These are phyloP conservation scores for Napeogenes inachia DNA, from an alignment of 2,888 invertebrate genomes.

Conservation along the genomic window DNA sequence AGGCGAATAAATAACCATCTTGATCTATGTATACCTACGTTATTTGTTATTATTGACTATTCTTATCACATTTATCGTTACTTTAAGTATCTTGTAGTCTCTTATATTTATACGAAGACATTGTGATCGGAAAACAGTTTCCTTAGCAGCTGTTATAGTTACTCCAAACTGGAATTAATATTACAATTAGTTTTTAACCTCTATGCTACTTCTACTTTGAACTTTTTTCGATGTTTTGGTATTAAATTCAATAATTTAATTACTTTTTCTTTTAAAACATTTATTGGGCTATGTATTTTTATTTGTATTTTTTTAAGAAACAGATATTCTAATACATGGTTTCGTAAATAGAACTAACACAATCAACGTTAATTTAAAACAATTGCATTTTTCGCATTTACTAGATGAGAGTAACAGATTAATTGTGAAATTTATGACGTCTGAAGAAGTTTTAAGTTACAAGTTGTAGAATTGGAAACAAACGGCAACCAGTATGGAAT, in stretches of 20 bases:
- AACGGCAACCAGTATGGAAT: constrained; percentile 22
- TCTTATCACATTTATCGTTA: constrained; percentile 30
- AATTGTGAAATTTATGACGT: constrained; percentile 19
- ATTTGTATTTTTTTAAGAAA: not conserved
- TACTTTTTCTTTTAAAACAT: not conserved
- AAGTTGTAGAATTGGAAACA: constrained; percentile 18
- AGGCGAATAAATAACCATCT: constrained; percentile 43
- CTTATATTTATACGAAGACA: constrained; percentile 5
- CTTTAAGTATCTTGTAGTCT: constrained; percentile 2
- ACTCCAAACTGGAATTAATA: not conserved
- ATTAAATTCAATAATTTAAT: not conserved
- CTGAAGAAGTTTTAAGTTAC: constrained; percentile 18
- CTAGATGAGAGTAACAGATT: constrained; percentile 17
- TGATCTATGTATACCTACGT: constrained; percentile 39
- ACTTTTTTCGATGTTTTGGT: not conserved
- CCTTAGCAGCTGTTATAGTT: constrained; percentile 13
- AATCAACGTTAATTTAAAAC: not conserved
- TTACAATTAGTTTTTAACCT: not conserved
- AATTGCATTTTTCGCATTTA: constrained; percentile 9
- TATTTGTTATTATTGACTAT: constrained; percentile 44
- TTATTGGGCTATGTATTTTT: not conserved
- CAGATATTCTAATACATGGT: constrained; percentile 3
- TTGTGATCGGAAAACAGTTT: constrained; percentile 5
- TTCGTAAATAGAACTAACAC: constrained; percentile 1
- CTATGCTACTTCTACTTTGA: not conserved